Evolutionary conservation across 2,888 invertebrate species (phyloP).

Genomic region (Drosophila niveifrons): DNA sequence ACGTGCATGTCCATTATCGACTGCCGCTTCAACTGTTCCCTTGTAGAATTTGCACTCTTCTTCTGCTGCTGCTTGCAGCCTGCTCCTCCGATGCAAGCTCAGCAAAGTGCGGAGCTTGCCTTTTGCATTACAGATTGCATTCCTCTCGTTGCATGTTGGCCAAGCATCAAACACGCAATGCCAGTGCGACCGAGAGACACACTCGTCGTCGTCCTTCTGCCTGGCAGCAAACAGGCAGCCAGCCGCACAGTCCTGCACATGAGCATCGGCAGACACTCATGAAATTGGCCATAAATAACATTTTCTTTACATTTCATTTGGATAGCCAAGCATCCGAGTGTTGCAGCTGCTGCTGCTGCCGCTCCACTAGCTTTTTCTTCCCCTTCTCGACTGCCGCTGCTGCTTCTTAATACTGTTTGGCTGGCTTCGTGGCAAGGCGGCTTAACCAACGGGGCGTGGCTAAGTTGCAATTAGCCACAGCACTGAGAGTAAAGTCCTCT

Average conservation of each 20-base stretch:
- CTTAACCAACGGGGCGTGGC: constrained; percentile 77
- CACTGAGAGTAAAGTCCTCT: constrained; percentile 16
- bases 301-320: constrained; percentile 82
- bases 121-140: constrained; percentile 80
- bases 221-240: constrained; percentile 14
- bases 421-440: constrained; percentile 58
- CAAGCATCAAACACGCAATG: constrained; percentile 73
- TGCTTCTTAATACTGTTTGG: constrained; percentile 54
- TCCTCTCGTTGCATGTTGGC: constrained; percentile 64
- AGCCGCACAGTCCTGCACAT: constrained; percentile 37
- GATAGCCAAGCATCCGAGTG: constrained; percentile 49
- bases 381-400: constrained; percentile 1
- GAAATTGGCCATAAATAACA: constrained; percentile 82
- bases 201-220: constrained; percentile 8
- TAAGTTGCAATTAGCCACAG: constrained; percentile 77
- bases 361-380: not conserved
- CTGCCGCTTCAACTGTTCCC: constrained; percentile 26
- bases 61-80: constrained; percentile 9
- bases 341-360: constrained; percentile 26
- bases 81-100: constrained; percentile 48
- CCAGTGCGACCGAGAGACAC: constrained; percentile 29
- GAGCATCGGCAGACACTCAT: constrained; percentile 73
- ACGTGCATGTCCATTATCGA: constrained; percentile 68
- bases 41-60: constrained; percentile 8
- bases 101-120: constrained; percentile 70